Evolutionary conservation across 2,113 vertebrate genomes (phyloP), one percentile per base, ranked within the genome.

Genomic region (Theristicus caerulescens): DNA sequence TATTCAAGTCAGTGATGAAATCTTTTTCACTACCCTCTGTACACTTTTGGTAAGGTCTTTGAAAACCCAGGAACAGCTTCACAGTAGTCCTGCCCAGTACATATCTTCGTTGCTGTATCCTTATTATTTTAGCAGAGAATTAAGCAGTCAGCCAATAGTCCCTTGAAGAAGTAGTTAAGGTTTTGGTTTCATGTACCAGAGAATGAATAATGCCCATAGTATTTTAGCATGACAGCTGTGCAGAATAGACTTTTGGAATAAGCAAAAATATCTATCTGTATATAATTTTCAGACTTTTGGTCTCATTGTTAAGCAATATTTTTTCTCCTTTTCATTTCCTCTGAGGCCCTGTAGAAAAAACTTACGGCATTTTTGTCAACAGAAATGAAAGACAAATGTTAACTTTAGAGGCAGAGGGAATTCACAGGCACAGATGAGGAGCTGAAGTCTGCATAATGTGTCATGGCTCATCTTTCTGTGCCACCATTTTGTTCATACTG

Each of bases 321-420:
- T 96, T 73, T 32, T 74, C 57, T 77, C 67, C 78, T 89, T 87
- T 91, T 80, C 92, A 54, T 94, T 92, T 93, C 83, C 86, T 95
- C 69, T 55, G 82, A 83, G 71, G 31, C 55, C 32, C n/a, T 21
- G 86, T 73, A 52, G 55, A 84, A 91, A 95, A 95, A 87, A 96
- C 92, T 6, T 16, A 83, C 16, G 16, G 31, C 15, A 13, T 86
- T 94, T 93, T 89, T 88, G 89, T 94, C 94, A 92, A 91, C 82
- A 90, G 81, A 64, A 67, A 77, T 82, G 73, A 87, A 93, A 88
- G 71, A 90, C 64, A 69, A 93, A 96, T 80, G 55, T 34, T 89
- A 95, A 82, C 66, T 93, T 92, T 12, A 22, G 86, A 54, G 46
- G 78, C 62, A 85, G 72, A 77, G 88, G 87, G 96, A 93, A 92